phyloP scores from a whole-genome alignment of 2,797 vertebrate species.

The Mus caroli region DNA sequence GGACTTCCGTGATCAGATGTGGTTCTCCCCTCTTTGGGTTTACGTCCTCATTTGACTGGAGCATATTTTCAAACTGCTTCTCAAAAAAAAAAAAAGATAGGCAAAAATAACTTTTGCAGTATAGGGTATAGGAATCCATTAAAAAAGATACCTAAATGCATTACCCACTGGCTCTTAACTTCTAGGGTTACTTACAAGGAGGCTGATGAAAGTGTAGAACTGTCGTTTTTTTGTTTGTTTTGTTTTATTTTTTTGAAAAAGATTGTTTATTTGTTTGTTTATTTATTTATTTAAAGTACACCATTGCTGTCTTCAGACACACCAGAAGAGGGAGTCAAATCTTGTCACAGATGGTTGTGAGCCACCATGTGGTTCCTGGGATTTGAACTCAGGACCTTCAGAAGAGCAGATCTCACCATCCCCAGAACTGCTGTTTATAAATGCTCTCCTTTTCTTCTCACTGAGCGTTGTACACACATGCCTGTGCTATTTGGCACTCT shows the following conservation, averaged over 20 bases:
- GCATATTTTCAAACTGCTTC: background rate
- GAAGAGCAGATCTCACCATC: no score
- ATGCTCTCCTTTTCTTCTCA: conserved; percentile 2
- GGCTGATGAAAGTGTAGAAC: background rate
- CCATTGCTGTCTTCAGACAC: no score
- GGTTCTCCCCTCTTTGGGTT: background rate
- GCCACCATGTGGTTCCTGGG: no score
- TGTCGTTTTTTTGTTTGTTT: background rate
- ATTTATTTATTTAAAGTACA: no score
- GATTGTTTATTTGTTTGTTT: no score
- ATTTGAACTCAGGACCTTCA: no score
- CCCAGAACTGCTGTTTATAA: background rate
- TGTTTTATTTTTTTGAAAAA: no score
- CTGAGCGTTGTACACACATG: background rate
- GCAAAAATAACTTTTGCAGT: background rate
- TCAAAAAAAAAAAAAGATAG: background rate
- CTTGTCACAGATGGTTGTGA: no score
- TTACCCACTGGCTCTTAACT: background rate
- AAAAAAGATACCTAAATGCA: background rate
- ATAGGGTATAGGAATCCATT: background rate
- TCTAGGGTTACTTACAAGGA: background rate
- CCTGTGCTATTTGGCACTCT: background rate
- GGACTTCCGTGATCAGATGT: background rate
- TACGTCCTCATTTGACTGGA: background rate
- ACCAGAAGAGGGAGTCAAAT: no score